A percentile compares a stretch with the other conserved stretches of the same genome.
phyloP scores from a whole-genome alignment of 2,113 vertebrate genomes.

The Esox niger region DNA sequence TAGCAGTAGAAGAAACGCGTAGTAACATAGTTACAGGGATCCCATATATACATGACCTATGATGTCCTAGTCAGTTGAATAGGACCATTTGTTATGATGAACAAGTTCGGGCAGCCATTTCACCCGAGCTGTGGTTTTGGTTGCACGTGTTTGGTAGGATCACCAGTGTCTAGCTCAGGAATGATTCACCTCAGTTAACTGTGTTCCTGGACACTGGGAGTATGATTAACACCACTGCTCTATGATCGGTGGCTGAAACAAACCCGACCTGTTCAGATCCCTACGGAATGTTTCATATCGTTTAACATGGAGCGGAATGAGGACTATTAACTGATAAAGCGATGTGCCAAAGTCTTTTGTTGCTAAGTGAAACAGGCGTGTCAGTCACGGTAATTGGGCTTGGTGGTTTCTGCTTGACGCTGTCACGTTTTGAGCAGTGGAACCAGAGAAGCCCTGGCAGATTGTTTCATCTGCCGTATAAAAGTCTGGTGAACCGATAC shows the following conservation, averaged over 20 bases:
- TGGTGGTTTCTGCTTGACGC: constrained; percentile 1
- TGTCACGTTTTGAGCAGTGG: neutral
- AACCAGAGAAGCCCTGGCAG: neutral
- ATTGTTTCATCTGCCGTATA: neutral
- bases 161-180: neutral
- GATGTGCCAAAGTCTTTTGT: neutral
- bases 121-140: neutral
- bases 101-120: neutral
- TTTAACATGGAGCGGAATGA: neutral
- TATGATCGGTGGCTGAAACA: neutral
- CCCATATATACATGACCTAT: no score
- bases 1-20: no score
- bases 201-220: constrained; percentile 2
- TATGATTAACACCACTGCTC: constrained; percentile 35
- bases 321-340: constrained; percentile 2
- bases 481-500: no score
- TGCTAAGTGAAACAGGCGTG: neutral
- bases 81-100: neutral
- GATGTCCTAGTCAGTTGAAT: neutral
- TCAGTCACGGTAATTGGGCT: neutral
- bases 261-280: constrained; percentile 11
- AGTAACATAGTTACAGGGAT: no score
- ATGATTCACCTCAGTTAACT: neutral
- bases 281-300: neutral
- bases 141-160: neutral